Evolutionary conservation across 2,888 invertebrate species (phyloP).

Genomic region (Carabus problematicus): DNA sequence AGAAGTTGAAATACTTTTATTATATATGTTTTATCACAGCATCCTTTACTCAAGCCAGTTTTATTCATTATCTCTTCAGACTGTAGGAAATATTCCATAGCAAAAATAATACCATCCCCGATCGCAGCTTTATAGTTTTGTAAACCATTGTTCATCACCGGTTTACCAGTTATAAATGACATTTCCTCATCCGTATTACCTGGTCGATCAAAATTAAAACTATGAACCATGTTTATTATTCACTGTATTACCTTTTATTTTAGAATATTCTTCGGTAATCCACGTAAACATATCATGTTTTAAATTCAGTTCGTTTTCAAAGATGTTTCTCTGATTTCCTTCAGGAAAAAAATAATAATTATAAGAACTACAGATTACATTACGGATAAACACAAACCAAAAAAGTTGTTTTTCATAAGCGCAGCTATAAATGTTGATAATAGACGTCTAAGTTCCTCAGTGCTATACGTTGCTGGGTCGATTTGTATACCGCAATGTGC

Average conservation of each 20-base stretch:
- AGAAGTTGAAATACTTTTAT: slow-evolving; percentile 49
- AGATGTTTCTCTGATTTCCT: slow-evolving; percentile 50
- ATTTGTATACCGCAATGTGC: slow-evolving; percentile 55
- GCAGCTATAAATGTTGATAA: slow-evolving; percentile 50
- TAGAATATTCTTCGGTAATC: slow-evolving; percentile 29
- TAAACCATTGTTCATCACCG: slow-evolving; percentile 50
- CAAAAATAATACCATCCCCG: slow-evolving; percentile 50
- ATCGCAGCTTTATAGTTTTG: slow-evolving; percentile 50
- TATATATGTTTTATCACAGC: slow-evolving; percentile 55
- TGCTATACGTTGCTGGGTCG: slow-evolving; percentile 49
- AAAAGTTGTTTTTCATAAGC: slow-evolving; percentile 48
- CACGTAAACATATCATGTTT: slow-evolving; percentile 53
- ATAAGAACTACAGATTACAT: background rate
- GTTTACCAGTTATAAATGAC: slow-evolving; percentile 49
- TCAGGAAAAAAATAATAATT: background rate
- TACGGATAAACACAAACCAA: slow-evolving; percentile 15
- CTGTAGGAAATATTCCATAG: slow-evolving; percentile 51
- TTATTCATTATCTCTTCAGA: slow-evolving; percentile 50
- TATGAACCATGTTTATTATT: slow-evolving; percentile 40
- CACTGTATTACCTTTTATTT: slow-evolving; percentile 44
- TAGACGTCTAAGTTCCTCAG: slow-evolving; percentile 51
- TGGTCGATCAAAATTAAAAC: background rate
- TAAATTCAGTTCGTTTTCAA: slow-evolving; percentile 55
- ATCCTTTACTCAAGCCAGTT: slow-evolving; percentile 48
- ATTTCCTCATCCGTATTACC: slow-evolving; percentile 19